Percentiles rank a stretch among this genome's conserved stretches.
Conservation (phyloP, 2,888 invertebrate genomes). For the Eurois occulta region DNA sequence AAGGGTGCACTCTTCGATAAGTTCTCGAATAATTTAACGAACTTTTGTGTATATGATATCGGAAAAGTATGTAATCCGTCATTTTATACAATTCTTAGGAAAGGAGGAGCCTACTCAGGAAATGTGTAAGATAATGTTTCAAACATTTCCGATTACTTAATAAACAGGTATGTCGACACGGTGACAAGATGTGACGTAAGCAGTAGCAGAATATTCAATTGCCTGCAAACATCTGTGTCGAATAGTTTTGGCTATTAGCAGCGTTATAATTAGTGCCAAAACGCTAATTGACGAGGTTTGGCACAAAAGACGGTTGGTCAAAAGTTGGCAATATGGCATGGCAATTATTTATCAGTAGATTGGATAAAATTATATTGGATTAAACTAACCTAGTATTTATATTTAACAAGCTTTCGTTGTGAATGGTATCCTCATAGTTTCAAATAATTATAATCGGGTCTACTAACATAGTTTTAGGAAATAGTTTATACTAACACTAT, state of each 20-base stretch:
- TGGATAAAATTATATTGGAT: background rate
- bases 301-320: conserved; percentile 29
- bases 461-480: no score
- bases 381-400: background rate
- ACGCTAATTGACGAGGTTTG: conserved; percentile 34
- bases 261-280: conserved; percentile 33
- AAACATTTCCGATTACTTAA: no score
- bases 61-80: no score
- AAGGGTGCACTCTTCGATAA: background rate
- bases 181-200: background rate
- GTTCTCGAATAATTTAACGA: background rate
- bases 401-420: background rate
- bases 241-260: conserved; percentile 5
- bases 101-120: no score
- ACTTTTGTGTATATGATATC: background rate
- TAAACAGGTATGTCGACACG: background rate
- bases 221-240: background rate
- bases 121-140: no score
- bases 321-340: conserved; percentile 39
- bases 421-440: background rate
- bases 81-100: no score
- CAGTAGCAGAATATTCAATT: background rate
- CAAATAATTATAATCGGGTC: no score
- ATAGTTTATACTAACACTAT: no score
- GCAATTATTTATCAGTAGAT: background rate